Percentiles rank a stretch among this genome's conserved stretches.
These are phyloP conservation scores for Microtus oregoni DNA, from an alignment of 2,113 vertebrate species.

Conservation along the genomic window DNA sequence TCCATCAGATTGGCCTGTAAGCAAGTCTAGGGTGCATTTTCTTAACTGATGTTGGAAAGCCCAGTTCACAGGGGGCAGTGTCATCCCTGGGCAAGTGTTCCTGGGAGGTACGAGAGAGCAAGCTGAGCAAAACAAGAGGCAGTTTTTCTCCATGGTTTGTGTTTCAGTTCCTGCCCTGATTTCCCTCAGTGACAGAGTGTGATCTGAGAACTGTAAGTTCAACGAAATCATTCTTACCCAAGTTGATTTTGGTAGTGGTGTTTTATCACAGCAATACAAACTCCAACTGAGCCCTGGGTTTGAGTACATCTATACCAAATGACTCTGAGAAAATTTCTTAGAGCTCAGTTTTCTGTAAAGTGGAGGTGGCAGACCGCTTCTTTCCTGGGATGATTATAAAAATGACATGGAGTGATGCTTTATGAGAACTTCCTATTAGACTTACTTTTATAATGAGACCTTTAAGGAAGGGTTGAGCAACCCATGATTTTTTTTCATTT, in stretches of 20 bases:
- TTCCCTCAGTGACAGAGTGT: background rate
- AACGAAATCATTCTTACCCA: background rate
- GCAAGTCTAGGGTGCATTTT: background rate
- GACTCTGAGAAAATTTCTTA: constrained; percentile 20
- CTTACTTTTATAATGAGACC: background rate
- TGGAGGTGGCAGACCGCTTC: background rate
- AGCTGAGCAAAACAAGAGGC: background rate
- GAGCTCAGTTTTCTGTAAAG: constrained; percentile 7
- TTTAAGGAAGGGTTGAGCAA: constrained; percentile 32
- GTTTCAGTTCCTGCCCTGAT: background rate
- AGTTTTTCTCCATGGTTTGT: background rate
- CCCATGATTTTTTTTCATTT: background rate
- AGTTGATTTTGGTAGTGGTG: background rate
- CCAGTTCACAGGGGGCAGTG: background rate
- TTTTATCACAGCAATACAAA: background rate
- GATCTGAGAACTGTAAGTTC: background rate
- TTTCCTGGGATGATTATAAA: background rate
- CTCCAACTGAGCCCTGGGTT: background rate
- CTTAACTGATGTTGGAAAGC: background rate
- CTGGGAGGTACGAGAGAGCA: background rate
- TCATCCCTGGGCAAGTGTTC: background rate
- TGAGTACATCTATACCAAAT: background rate
- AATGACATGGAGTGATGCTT: background rate
- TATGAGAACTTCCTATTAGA: background rate
- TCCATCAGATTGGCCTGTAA: background rate